These are phyloP conservation scores for Neomicropteryx cornuta DNA, from an alignment of 1,140 invertebrate genomes.

Conservation along the genomic window DNA sequence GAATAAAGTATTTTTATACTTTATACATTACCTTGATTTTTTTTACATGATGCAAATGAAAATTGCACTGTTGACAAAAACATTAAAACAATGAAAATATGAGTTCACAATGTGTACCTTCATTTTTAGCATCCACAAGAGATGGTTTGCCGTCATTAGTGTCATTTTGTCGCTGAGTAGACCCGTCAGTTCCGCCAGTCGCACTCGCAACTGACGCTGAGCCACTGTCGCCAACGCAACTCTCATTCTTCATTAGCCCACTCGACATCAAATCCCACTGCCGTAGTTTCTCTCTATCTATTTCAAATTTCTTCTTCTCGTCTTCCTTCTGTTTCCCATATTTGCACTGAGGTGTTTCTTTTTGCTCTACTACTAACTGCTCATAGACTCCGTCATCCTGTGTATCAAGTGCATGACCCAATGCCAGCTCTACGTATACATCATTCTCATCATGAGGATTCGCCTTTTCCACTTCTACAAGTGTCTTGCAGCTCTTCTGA, in stretches of 20 bases:
- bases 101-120: too few relatives aligned
- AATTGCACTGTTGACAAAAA: too few relatives aligned
- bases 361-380: conserved; percentile 27
- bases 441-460: conserved; percentile 35
- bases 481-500: neutral
- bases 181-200: too few relatives aligned
- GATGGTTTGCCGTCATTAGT: too few relatives aligned
- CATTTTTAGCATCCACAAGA: too few relatives aligned
- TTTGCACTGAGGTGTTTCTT: conserved; percentile 10
- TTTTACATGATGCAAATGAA: too few relatives aligned
- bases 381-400: conserved; percentile 38
- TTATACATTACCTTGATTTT: too few relatives aligned
- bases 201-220: conserved; percentile 29
- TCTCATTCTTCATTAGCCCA: conserved; percentile 45
- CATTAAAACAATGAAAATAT: too few relatives aligned
- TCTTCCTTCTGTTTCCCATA: conserved; percentile 18
- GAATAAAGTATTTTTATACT: too few relatives aligned
- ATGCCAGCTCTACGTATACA: conserved; percentile 46
- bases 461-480: conserved; percentile 2
- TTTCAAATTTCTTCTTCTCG: conserved; percentile 42
- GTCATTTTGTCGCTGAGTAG: too few relatives aligned
- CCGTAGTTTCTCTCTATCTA: conserved; percentile 72
- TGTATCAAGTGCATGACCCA: conserved; percentile 13
- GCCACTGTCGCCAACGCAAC: conserved; percentile 34
- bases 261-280: conserved; percentile 82